Percentiles rank a stretch among this genome's conserved stretches.
These are phyloP conservation scores for Elmis aenea DNA, from an alignment of 2,888 invertebrate species.

Conservation along the genomic window DNA sequence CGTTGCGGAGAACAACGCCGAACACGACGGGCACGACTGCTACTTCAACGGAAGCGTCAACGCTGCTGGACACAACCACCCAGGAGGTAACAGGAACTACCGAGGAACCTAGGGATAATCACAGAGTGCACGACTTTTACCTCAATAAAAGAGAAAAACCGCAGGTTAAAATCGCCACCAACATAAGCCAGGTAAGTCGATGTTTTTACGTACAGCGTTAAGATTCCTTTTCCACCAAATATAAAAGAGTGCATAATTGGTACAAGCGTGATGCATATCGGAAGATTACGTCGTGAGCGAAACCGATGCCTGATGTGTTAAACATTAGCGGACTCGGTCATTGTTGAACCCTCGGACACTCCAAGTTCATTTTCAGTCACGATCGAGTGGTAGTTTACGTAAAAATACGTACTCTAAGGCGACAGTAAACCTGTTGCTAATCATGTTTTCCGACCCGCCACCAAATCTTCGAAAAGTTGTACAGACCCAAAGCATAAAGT, in stretches of 20 bases:
- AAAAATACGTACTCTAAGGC: too few species aligned
- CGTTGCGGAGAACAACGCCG: slow-evolving; percentile 38
- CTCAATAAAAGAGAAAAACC: slow-evolving; percentile 42
- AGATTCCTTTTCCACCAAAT: background rate
- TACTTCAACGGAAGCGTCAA: slow-evolving; percentile 32
- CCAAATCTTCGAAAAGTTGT: too few species aligned
- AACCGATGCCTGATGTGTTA: background rate
- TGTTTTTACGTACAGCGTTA: too few species aligned
- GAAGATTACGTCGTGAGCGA: background rate
- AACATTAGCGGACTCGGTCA: too few species aligned
- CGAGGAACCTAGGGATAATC: slow-evolving; percentile 50
- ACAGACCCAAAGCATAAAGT: too few species aligned
- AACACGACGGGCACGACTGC: slow-evolving; percentile 39
- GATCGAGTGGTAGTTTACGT: too few species aligned
- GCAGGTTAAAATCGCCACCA: slow-evolving; percentile 42
- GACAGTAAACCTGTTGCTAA: too few species aligned
- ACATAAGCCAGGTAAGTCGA: slow-evolving; percentile 44
- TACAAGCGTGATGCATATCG: background rate
- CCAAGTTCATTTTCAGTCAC: too few species aligned
- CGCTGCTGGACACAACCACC: slow-evolving; percentile 55
- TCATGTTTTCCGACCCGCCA: too few species aligned
- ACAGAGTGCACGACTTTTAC: slow-evolving; percentile 48
- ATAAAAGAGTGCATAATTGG: background rate
- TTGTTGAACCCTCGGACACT: too few species aligned
- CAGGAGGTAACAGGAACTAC: slow-evolving; percentile 50